A percentile compares a stretch with the other conserved stretches of the same genome.
Conservation (phyloP, 2,113 vertebrate species). For the Stigmatopora nigra region DNA sequence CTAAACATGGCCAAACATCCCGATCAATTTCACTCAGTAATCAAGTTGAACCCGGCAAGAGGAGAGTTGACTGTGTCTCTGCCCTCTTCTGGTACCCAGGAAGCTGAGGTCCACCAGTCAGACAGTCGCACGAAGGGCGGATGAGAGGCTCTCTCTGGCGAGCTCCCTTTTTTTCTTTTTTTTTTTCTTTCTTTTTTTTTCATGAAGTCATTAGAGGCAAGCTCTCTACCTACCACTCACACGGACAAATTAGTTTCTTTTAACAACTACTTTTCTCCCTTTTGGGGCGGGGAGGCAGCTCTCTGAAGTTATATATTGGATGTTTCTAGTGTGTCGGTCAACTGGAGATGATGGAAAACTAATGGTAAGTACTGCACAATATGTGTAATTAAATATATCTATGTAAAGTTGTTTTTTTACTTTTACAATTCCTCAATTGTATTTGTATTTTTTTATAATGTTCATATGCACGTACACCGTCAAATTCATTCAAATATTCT, state of each 20-base stretch:
- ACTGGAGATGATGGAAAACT: constrained; percentile 39
- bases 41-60: neutral
- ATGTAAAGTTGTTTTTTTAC: neutral
- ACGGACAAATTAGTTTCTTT: constrained; percentile 12
- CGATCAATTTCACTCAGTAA: neutral
- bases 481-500: neutral
- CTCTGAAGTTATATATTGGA: constrained; percentile 4
- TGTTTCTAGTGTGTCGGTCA: constrained; percentile 5
- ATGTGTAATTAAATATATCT: constrained; percentile 11
- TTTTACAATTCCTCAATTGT: neutral
- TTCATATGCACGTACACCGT: neutral
- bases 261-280: constrained; percentile 3
- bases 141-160: constrained; percentile 1
- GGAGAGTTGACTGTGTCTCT: neutral
- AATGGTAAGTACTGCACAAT: constrained; percentile 46
- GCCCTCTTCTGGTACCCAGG: constrained; percentile 10
- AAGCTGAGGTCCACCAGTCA: constrained; percentile 6
- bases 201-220: neutral
- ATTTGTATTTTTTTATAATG: neutral
- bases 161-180: neutral
- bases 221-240: neutral
- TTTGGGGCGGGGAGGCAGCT: neutral
- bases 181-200: neutral
- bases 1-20: neutral
- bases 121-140: constrained; percentile 1